Conservation (phyloP, 2,797 vertebrate species). For the Sebastes steindachneri region DNA sequence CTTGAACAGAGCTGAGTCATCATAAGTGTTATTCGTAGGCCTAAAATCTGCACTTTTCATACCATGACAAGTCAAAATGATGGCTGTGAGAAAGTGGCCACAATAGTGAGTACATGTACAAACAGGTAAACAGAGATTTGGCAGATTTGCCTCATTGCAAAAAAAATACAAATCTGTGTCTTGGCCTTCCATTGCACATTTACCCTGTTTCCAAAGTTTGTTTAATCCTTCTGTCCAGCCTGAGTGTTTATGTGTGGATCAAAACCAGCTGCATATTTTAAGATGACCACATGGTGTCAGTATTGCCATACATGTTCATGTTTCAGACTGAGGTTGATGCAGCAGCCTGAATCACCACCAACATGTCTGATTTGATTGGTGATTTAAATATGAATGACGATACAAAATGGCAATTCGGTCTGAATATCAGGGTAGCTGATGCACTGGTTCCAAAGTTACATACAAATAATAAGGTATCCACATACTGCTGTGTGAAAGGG, state of each 20-base stretch:
- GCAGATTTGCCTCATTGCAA: not conserved
- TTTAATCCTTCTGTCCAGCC: not conserved
- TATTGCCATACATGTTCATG: not conserved
- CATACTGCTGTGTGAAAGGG: not conserved
- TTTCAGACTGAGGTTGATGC: not conserved
- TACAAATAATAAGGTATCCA: not conserved
- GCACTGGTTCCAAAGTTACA: not conserved
- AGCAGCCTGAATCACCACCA: not conserved
- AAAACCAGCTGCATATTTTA: not conserved
- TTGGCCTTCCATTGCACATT: not conserved
- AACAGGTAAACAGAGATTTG: too few species aligned
- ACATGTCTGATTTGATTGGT: not conserved
- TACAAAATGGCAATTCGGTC: not conserved
- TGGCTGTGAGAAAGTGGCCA: not conserved
- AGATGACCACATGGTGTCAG: slow-evolving; percentile 17
- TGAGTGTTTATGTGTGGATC: not conserved
- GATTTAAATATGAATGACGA: not conserved
- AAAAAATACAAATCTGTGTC: not conserved
- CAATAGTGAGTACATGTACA: not conserved
- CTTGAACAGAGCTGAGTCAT: not conserved
- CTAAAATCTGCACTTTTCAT: not conserved
- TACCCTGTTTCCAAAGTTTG: not conserved
- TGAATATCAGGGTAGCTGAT: not conserved
- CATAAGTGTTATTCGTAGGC: not conserved
- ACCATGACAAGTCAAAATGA: not conserved